Evolutionary conservation across 2,113 vertebrate genomes (phyloP), one percentile per base, ranked within the genome.

Genomic region (Ariopsis seemanni): DNA sequence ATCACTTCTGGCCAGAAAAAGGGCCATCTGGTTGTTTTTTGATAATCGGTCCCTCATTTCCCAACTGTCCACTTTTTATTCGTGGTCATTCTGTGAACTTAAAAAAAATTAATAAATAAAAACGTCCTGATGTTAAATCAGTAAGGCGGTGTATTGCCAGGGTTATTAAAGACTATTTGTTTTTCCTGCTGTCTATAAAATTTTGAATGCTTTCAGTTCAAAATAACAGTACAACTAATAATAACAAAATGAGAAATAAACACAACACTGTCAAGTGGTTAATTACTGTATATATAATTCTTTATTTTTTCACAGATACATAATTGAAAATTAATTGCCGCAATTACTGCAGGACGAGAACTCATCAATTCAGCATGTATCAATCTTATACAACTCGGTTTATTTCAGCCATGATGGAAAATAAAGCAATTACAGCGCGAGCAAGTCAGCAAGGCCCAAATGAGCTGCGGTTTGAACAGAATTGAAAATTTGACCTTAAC

Each of bases 311-410:
- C 81, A 67, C 14, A 52, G 42, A 75, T 63, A 69, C 20, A 65
- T 60, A 30, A 30, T 58, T 65, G 58, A 78, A 78, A 87, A 87
- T 78, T 74, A 83, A 77, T 74, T 78, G 42, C 86, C 4, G 34
- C 79, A 27, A 57, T 57, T 52, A 42, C 69, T 18, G 11, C 20
- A 48, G 27, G n/a, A 17, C 80, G 62, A 10, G n/a, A 84, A 77
- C 69, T 67, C 86, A 90, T 89, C 89, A 82, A 83, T 86, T 91
- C 85, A 48, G 82, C 82, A 90, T 82, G 34, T 67, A 89, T 85
- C 87, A n/a, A 82, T 42, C 79, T 87, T 91, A 91, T 87, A 89
- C 85, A 87, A 71, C 89, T 77, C 17, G 34, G 88, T 90, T 90
- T 89, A 74, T 79, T 88, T 63, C 86, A 81, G 79, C 89, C 90